phyloP scores from a whole-genome alignment of 2,888 invertebrate genomes.

The Eupelmus urozonus region DNA sequence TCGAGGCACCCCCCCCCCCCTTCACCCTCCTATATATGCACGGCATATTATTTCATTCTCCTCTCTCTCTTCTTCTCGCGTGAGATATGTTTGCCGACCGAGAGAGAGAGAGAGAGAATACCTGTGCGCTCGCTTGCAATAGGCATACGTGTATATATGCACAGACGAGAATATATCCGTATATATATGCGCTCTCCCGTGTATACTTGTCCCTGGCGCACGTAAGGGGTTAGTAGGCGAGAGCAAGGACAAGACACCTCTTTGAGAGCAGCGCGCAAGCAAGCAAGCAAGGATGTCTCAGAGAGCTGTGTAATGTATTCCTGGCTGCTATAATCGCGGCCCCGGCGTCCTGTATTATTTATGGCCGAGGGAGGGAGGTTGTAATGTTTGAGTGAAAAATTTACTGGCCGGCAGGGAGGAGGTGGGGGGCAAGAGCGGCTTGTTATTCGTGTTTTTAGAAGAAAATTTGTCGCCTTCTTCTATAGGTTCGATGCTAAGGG shows the following conservation, averaged over 20 bases:
- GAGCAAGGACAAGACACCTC: constrained; percentile 21
- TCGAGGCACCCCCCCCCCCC: constrained; percentile 36
- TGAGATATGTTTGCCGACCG: constrained; percentile 55
- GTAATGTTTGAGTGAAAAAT: constrained; percentile 48
- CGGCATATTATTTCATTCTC: constrained; percentile 56
- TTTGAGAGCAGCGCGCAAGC: not conserved
- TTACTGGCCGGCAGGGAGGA: not conserved
- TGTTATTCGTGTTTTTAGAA: constrained; percentile 41
- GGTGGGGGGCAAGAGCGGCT: not conserved
- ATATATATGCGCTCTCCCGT: not conserved
- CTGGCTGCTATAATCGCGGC: not conserved
- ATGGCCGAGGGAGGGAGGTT: constrained; percentile 20
- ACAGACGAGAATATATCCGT: too few species aligned
- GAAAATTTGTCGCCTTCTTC: constrained; percentile 35
- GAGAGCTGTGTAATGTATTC: not conserved
- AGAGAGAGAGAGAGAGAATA: not conserved
- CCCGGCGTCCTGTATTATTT: constrained; percentile 37
- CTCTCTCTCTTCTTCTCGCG: constrained; percentile 23
- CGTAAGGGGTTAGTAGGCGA: constrained; percentile 35
- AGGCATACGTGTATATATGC: constrained; percentile 13
- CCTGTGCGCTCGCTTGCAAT: constrained; percentile 1
- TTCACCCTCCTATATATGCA: constrained; percentile 17
- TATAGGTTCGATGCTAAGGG: too few species aligned
- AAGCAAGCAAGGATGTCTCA: not conserved
- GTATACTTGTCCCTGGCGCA: not conserved